phyloP scores from a whole-genome alignment of 2,888 invertebrate species.

The Nowickia ferox region DNA sequence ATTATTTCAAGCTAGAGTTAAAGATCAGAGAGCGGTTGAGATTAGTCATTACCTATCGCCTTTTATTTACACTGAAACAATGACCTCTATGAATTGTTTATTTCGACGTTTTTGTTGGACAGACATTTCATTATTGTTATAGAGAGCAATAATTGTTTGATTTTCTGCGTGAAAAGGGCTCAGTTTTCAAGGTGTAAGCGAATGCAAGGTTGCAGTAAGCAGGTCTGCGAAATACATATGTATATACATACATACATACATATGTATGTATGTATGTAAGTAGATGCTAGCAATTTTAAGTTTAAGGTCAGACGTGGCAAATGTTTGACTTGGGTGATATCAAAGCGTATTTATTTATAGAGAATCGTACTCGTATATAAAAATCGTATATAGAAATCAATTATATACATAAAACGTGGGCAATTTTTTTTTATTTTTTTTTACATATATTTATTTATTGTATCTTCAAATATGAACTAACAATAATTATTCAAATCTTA shows the following conservation, averaged over 20 bases:
- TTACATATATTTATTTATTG: too few species aligned
- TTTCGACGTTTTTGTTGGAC: neutral
- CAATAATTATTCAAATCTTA: too few species aligned
- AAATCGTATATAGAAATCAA: too few species aligned
- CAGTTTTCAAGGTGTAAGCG: conserved; percentile 53
- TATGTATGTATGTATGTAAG: neutral
- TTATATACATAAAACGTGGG: too few species aligned
- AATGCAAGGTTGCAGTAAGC: conserved; percentile 49
- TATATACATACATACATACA: neutral
- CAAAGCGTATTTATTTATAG: too few species aligned
- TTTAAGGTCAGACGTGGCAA: neutral
- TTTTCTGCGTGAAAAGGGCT: conserved; percentile 55
- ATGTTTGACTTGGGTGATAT: neutral
- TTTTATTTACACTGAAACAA: conserved; percentile 19
- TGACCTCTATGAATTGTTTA: conserved; percentile 53
- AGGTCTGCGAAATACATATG: neutral
- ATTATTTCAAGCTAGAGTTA: conserved; percentile 5
- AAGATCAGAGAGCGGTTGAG: neutral
- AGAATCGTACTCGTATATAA: too few species aligned
- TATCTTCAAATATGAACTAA: too few species aligned
- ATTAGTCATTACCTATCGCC: neutral
- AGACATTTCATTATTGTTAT: conserved; percentile 30
- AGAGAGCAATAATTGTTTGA: conserved; percentile 16
- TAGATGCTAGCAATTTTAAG: neutral
- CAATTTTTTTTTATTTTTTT: too few species aligned